Conservation (phyloP, 2,888 invertebrate species). For the Platerodrilus igneus region DNA sequence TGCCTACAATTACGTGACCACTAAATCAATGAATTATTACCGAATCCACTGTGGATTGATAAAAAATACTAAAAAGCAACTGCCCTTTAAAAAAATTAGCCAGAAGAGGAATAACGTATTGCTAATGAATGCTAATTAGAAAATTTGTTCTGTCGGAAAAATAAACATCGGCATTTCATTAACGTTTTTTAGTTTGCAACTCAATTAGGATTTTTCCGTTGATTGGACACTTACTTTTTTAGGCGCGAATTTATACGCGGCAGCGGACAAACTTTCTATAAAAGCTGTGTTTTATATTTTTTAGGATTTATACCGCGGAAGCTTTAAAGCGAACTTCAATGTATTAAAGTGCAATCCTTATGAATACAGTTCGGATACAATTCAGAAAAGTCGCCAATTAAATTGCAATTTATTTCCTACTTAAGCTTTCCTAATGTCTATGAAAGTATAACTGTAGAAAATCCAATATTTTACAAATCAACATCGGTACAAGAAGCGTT, state of each 20-base stretch:
- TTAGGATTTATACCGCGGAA: slow-evolving; percentile 12
- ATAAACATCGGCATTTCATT: slow-evolving; percentile 28
- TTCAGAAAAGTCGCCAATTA: slow-evolving; percentile 25
- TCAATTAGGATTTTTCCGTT: slow-evolving; percentile 21
- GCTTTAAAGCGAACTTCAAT: slow-evolving; percentile 13
- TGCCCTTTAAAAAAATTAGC: too few species aligned
- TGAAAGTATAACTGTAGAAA: slow-evolving; percentile 26
- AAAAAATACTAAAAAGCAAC: too few species aligned
- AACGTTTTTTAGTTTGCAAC: slow-evolving; percentile 19
- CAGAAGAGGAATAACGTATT: too few species aligned
- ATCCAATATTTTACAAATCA: slow-evolving; percentile 24
- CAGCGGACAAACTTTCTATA: slow-evolving; percentile 13
- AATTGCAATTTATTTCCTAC: slow-evolving; percentile 23
- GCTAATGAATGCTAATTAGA: too few species aligned
- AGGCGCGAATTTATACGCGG: slow-evolving; percentile 17
- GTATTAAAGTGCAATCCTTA: slow-evolving; percentile 27
- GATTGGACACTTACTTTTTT: slow-evolving; percentile 14
- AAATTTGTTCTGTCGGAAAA: slow-evolving; percentile 22
- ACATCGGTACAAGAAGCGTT: too few species aligned
- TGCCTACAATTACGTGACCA: too few species aligned
- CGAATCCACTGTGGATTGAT: too few species aligned
- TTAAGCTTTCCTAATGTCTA: slow-evolving; percentile 26
- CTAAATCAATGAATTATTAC: too few species aligned
- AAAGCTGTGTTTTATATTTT: slow-evolving; percentile 15
- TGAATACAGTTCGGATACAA: slow-evolving; percentile 24